Base-by-base conservation (phyloP, 2,797 vertebrate species). In the Myiotriccus ornatus region DNA sequence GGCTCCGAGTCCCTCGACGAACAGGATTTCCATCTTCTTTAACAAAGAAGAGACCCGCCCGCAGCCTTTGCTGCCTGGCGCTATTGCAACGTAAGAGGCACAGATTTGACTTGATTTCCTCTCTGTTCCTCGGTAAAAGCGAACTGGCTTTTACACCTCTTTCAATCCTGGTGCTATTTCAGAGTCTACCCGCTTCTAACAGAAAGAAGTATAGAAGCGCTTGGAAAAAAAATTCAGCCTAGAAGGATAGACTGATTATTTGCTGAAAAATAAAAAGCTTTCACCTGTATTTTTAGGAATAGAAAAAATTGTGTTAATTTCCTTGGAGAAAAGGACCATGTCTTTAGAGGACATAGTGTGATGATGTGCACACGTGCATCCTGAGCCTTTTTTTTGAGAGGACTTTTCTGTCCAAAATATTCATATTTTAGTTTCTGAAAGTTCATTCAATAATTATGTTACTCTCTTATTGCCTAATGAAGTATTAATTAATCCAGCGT, bases 11-110 rank as follows among this genome's bases (percentile, higher is more conserved):
- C 28, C 46, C 84, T 23, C 5, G 2, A 10, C 24, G 9, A 14
- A 46, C 34, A 1, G 4, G 5, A 4, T n/a, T 35, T 9, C 41
- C 4, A 0, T 12, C 2, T 16, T 32, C 43, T 60, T 39, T 39
- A 39, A 39, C 39, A 39, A 39, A 39, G 39, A 39, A 41, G 41
- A 25, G 32, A 11, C 15, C 17, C 23, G 16, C 21, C 32, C 15
- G 68, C 39, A 10, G 57, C 7, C 21, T 44, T 24, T 5, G 46
- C 41, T 37, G 56, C 5, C 81, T 20, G 56, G 32, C 6, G 1
- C 8, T 37, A 21, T 6, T 75, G 34, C 32, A 10, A 8, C 14
- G 50, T 20, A 19, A 19, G 75, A 68, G 65, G 49, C 76, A 20
- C n/a, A 39, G 46, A 7, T 49, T 43, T 25, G 19, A 3, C 17